These are phyloP conservation scores for Anarrhichthys ocellatus DNA, from an alignment of 2,113 vertebrate genomes.

Conservation along the genomic window DNA sequence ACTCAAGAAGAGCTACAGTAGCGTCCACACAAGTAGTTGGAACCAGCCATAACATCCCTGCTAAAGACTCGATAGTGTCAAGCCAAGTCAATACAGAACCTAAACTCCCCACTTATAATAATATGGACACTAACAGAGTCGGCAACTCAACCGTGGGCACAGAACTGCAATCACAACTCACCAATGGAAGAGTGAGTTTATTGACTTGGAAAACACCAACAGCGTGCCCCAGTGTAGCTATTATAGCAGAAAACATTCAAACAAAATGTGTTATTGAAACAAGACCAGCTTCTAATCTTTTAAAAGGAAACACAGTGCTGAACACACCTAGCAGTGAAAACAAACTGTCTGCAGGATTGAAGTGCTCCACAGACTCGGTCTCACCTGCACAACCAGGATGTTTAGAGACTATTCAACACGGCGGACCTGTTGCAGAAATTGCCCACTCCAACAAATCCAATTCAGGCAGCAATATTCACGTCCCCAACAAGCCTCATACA, in stretches of 20 bases:
- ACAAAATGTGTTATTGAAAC: not conserved
- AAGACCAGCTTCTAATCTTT: conserved; percentile 1
- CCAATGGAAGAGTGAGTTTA: not conserved
- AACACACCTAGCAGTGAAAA: conserved; percentile 1
- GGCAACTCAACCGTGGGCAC: conserved; percentile 8
- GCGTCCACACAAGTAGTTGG: not conserved
- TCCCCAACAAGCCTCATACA: not conserved
- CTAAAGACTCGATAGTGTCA: not conserved
- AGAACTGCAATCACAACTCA: not conserved
- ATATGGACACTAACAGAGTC: not conserved
- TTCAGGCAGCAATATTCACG: not conserved
- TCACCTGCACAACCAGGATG: conserved; percentile 12
- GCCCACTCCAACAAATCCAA: conserved; percentile 15
- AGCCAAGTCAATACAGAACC: conserved; percentile 8
- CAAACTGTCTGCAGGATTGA: conserved; percentile 17
- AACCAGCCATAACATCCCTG: not conserved
- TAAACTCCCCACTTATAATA: not conserved
- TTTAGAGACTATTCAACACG: not conserved
- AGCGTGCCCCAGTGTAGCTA: not conserved
- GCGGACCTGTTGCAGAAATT: not conserved
- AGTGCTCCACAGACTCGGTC: conserved; percentile 1
- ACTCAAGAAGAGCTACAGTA: conserved; percentile 7
- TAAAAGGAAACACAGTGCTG: not conserved
- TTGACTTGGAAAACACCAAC: conserved; percentile 3
- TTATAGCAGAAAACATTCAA: conserved; percentile 21